phyloP scores from a whole-genome alignment of 2,113 vertebrate species.

The Natator depressus region DNA sequence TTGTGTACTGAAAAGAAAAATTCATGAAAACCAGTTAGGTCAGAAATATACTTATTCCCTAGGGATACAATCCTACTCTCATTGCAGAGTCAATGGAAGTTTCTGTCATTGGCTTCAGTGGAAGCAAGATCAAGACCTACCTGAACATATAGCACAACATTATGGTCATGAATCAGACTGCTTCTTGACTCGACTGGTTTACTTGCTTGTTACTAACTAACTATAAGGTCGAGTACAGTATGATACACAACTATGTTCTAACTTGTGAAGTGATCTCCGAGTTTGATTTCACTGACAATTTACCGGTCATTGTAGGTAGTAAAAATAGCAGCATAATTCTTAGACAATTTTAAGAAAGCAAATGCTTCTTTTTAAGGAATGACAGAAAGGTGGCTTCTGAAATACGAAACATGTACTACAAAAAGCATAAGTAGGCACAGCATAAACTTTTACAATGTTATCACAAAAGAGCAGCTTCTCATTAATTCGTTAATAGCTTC shows the following conservation, averaged over 20 bases:
- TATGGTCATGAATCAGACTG: background rate
- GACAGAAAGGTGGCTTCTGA: background rate
- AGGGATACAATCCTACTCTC: background rate
- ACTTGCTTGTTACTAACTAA: background rate
- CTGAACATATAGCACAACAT: background rate
- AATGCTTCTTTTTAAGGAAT: background rate
- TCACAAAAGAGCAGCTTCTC: background rate
- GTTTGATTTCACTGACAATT: background rate
- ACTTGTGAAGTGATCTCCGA: background rate
- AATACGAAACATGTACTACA: background rate
- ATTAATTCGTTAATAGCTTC: background rate
- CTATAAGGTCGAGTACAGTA: background rate
- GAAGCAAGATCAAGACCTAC: background rate
- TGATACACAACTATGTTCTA: background rate
- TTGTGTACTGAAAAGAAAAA: conserved; percentile 82
- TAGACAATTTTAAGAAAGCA: background rate
- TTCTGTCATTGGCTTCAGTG: background rate
- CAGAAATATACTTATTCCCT: conserved; percentile 5
- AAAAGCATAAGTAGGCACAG: background rate
- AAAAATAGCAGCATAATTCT: background rate
- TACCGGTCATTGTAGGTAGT: background rate
- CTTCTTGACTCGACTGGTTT: background rate
- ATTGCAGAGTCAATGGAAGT: background rate
- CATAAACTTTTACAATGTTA: background rate
- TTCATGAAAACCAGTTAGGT: background rate